These are phyloP conservation scores for Gorsachius goisagi DNA, from an alignment of 2,113 vertebrate species.

Conservation along the genomic window DNA sequence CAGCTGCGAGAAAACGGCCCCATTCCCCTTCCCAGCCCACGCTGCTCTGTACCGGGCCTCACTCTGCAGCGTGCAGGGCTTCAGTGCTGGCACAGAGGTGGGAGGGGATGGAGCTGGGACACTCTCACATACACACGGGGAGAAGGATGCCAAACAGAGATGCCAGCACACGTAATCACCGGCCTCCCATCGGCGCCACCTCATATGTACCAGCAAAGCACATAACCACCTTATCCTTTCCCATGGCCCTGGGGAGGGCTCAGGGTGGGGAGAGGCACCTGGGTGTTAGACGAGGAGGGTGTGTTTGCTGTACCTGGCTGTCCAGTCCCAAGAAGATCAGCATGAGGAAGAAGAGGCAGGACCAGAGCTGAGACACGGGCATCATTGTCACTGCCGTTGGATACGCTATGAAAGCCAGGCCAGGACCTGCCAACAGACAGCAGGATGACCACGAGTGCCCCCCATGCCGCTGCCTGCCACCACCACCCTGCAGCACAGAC, in stretches of 20 bases:
- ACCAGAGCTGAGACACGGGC: constrained; percentile 87
- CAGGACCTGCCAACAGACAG: constrained; percentile 78
- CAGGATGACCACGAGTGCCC: not conserved
- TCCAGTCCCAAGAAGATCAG: constrained; percentile 89
- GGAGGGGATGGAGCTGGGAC: not conserved
- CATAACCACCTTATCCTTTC: not conserved
- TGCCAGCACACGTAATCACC: not conserved
- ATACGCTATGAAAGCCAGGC: constrained; percentile 85
- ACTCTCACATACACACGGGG: not conserved
- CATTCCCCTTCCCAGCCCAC: not conserved
- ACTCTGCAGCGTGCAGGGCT: not conserved
- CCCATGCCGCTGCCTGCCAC: not conserved
- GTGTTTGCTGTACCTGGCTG: constrained; percentile 77
- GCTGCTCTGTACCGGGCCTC: not conserved
- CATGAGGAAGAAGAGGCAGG: constrained; percentile 94
- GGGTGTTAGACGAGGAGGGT: not conserved
- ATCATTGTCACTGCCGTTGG: constrained; percentile 87
- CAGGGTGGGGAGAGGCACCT: not conserved
- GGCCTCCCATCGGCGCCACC: not conserved
- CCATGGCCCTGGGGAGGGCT: not conserved
- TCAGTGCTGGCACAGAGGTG: not conserved
- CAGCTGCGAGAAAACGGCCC: not conserved
- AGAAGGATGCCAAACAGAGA: not conserved
- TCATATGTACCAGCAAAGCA: not conserved
- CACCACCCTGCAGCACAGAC: not conserved